phyloP scores from a whole-genome alignment of 2,113 vertebrate genomes.

The Choloepus hoffmanni region DNA sequence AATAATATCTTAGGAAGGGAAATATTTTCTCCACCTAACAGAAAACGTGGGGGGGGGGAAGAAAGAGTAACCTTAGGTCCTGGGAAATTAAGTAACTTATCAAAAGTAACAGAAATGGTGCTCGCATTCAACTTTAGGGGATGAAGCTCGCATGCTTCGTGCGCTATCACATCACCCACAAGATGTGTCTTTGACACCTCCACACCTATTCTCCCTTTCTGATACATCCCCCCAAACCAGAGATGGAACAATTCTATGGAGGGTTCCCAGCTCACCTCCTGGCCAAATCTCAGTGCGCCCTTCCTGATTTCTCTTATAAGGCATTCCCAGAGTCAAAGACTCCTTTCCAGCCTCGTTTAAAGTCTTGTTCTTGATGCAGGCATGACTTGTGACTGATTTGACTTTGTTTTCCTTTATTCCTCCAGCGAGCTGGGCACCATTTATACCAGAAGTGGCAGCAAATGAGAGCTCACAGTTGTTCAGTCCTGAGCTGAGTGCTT shows the following conservation, averaged over 20 bases:
- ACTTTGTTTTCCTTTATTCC: background rate
- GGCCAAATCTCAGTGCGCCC: background rate
- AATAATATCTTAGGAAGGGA: background rate
- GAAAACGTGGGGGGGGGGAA: too few relatives aligned
- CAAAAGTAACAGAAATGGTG: background rate
- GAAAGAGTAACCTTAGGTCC: background rate
- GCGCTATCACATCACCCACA: too few relatives aligned
- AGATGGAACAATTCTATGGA: fast-evolving
- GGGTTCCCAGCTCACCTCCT: background rate
- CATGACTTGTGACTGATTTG: background rate
- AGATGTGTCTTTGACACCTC: fast-evolving
- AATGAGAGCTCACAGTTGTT: background rate
- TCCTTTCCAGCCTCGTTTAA: background rate
- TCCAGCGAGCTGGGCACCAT: background rate
- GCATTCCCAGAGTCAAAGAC: background rate
- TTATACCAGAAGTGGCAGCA: background rate
- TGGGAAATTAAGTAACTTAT: background rate
- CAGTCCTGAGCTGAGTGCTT: background rate
- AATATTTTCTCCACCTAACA: background rate
- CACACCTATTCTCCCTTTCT: background rate
- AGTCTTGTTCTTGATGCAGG: background rate
- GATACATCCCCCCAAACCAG: background rate
- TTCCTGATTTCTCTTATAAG: background rate
- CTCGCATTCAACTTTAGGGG: fast-evolving
- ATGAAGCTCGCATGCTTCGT: background rate